Base-by-base conservation (phyloP, 1,140 invertebrate species). In the Drosophila parvula region DNA sequence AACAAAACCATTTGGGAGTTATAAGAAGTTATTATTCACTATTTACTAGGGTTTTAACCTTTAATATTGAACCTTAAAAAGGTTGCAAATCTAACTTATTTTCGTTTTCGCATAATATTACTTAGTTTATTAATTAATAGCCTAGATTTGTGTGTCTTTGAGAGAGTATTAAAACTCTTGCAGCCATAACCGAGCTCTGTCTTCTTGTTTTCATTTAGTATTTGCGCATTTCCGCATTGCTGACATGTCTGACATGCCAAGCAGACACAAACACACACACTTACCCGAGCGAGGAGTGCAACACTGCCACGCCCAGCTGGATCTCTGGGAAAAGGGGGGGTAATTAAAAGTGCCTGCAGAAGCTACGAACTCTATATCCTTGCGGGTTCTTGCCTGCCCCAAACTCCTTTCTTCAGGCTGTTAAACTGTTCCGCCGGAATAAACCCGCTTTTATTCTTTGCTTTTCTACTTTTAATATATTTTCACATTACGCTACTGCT, bases 141-240 rank as follows among this genome's bases (percentile, higher is more conserved):
- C 8, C 0, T 9, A 6, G 1, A 12, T 38, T 44, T 22, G 38
- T 38, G 7, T 12, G 5, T 5, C 8, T 27, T 5, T 4, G 18
- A 7, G 3, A 38, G 51, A 38, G 65, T 40, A 71, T 58, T 30
- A 9, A 5, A 5, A 2, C 14, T 27, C 12, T 32, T 12, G 5
- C 2, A 58, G n/a, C n/a, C 50, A 14, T 11, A 32, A 18, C 14
- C 7, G 4, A 10, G 18, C 12, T 18, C 34, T 9, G 51, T 12
- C 32, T 50, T 34, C 60, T 62, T 78, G 78, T 84, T 81, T 84
- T 85, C 81, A 85, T 84, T 85, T 81, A 57, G 60, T 81, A 81
- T 85, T 86, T 89, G 84, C 74, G 84, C 83, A 88, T 83, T 86
- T 86, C 83, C 84, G 84, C 83, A 88, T 88, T 89, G 84, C 84